These are phyloP conservation scores for Solenodon paradoxus DNA, from an alignment of 2,113 vertebrate species.

Conservation along the genomic window DNA sequence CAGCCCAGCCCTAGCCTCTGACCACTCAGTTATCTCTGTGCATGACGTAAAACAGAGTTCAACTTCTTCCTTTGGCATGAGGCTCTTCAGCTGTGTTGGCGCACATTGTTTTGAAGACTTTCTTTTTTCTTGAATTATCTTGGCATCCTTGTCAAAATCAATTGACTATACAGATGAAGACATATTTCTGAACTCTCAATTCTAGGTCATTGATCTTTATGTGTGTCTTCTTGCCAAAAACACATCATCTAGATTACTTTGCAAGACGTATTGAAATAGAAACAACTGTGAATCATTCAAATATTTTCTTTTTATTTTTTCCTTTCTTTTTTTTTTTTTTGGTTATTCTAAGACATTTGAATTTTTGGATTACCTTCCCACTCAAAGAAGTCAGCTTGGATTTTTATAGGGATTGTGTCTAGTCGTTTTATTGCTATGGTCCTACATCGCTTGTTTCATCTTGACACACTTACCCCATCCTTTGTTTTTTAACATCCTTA, in stretches of 20 bases:
- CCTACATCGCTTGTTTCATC: not conserved
- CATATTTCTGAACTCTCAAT: not conserved
- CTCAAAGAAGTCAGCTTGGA: not conserved
- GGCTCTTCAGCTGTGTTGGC: not conserved
- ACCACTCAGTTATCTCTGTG: too few species aligned
- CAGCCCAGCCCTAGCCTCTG: too few species aligned
- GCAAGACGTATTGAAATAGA: not conserved
- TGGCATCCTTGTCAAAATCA: conserved; percentile 13
- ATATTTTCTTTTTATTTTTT: too few species aligned
- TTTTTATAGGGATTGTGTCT: not conserved
- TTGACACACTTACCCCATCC: not conserved
- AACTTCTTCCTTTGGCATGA: not conserved
- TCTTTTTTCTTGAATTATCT: not conserved
- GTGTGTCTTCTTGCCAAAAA: not conserved
- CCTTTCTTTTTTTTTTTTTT: too few species aligned
- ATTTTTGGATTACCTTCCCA: not conserved
- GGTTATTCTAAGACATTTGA: too few species aligned
- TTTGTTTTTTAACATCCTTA: not conserved
- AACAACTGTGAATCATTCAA: not conserved
- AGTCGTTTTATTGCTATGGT: not conserved
- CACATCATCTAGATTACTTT: not conserved
- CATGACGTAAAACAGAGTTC: not conserved
- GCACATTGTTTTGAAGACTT: not conserved
- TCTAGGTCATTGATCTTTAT: not conserved
- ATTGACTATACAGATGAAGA: not conserved